Evolutionary conservation across 2,888 invertebrate species (phyloP), one percentile per base, ranked within the genome.

Genomic region (Teleogryllus oceanicus): DNA sequence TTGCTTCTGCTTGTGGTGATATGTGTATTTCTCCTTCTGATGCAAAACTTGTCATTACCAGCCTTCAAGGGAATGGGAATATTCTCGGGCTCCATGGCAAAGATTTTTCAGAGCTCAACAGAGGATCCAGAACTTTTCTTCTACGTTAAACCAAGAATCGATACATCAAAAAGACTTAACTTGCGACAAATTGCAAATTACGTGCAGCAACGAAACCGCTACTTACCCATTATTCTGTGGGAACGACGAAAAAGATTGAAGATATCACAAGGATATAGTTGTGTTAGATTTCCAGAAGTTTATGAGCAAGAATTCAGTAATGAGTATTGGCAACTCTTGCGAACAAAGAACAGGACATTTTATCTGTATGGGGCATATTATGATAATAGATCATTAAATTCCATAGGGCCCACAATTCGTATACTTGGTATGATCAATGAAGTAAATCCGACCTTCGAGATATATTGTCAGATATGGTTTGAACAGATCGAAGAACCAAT

Each of bases 251-350:
- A 93, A 94, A 86, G 94, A 93, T 87, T 91, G 92, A 83, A 85
- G 86, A 81, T 87, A 84, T 82, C 87, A 89, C 88, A 90, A 90
- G 85, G 93, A 93, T 91, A 91, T 84, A 92, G 92, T 81, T 96
- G 96, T 88, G 94, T 95, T 81, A 92, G 93, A 83, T 95, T 95
- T 86, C 97, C 97, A 0, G 94, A 93, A 81, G 92, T 96, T 83
- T 96, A 94, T 87, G 97, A 97, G 85, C 89, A 97, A 82, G 95
- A 97, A 86, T 97, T 96, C 88, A 96, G 96, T 88, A 97, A 97
- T 86, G 92, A 95, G 80, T 96, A 96, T 87, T 97, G 97, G 97
- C 97, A 97, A 88, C 94, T 94, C 78, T 86, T 96, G 86, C 91
- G 91, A 83, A 92, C 94, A 11, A 90, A 91, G 75, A 94, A 96